Base-by-base conservation (phyloP, 2,797 vertebrate species). In the Alca torda region DNA sequence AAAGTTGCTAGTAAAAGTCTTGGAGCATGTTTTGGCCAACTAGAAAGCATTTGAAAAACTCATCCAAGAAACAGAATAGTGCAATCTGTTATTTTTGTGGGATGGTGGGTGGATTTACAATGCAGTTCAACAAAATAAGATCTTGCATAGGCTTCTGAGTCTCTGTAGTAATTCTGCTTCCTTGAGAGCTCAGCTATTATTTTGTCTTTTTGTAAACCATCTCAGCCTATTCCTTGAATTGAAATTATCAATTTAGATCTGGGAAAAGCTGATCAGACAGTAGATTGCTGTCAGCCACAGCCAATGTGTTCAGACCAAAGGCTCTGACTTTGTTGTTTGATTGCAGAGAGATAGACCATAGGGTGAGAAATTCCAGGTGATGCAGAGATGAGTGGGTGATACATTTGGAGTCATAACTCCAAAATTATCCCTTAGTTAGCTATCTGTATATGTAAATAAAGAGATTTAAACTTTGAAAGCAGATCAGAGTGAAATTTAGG, bases 1-100 rank as follows among this genome's bases (percentile, higher is more conserved):
- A 24, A 61, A 81, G 65, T 63, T 81, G 61, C 61, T 95, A 51
- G 89, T 90, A 93, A 79, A 86, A 92, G 76, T 76, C 93, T 83
- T 90, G 63, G 76, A 93, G 31, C 16, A 1, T 85, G 31, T 95
- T 92, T 88, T 95, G 85, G 84, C 82, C 93, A 88, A 19, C 89
- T 75, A 68, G 82, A 93, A 93, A 91, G 54, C 72, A 54, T 54
- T 95, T 87, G 72, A 87, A 80, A 94, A 90, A 86, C 89, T 91
- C 11, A 3, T 94, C 94, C 93, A 95, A 96, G 95, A 92, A 96
- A 54, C 69, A 90, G 92, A 92, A 90, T 65, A 93, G 84, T 64
- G 73, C 92, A 81, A 33, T 97, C 91, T 96, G 92, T 91, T 96
- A 91, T 88, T 95, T 94, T 84, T 93, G 92, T 81, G 84, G 73